phyloP scores from a whole-genome alignment of 2,797 vertebrate genomes.

The Halcyon badia region DNA sequence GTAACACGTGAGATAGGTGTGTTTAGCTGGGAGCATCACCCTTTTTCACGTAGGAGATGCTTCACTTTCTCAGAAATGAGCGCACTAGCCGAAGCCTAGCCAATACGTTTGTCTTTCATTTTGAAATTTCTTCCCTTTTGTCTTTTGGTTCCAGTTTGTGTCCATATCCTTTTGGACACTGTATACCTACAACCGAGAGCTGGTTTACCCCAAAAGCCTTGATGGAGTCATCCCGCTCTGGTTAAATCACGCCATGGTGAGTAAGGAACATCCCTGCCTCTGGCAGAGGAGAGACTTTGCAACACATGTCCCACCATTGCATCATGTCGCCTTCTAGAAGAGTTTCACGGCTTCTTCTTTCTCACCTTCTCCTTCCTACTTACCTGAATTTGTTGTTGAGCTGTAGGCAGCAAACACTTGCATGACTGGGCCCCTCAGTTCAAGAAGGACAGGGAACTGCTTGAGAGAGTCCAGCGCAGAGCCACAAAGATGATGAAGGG shows the following conservation, averaged over 20 bases:
- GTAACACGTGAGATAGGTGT: not conserved
- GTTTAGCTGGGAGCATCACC: not conserved
- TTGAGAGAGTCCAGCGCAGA: no score
- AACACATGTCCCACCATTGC: not conserved
- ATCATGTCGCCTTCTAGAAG: conserved; percentile 4
- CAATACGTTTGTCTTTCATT: not conserved
- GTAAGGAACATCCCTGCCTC: conserved; percentile 50
- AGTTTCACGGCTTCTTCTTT: not conserved
- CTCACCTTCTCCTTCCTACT: not conserved
- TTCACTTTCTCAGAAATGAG: not conserved
- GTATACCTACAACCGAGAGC: conserved; percentile 87
- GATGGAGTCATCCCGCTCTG: conserved; percentile 87
- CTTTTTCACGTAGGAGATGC: not conserved
- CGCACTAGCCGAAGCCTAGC: not conserved
- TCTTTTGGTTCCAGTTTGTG: conserved; percentile 83
- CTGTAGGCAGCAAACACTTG: not conserved
- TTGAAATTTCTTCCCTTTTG: not conserved
- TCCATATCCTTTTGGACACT: conserved; percentile 89
- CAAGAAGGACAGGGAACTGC: no score
- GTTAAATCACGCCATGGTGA: conserved; percentile 92
- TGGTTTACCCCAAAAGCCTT: conserved; percentile 88
- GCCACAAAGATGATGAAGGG: no score
- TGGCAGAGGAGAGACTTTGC: not conserved
- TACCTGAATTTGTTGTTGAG: not conserved
- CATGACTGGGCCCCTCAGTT: no score